Conservation (phyloP, 2,888 invertebrate species). For the Germaria angustata region DNA sequence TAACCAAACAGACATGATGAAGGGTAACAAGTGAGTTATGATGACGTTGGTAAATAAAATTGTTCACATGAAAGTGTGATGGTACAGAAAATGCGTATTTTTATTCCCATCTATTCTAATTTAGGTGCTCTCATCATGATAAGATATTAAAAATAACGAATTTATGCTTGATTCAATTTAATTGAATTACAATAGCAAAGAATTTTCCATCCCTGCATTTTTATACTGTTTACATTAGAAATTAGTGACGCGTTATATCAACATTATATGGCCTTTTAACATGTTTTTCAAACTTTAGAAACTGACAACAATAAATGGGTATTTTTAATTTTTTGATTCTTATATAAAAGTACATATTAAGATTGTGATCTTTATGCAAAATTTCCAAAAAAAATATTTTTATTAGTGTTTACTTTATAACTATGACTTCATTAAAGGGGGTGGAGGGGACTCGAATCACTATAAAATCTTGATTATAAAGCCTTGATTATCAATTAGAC, state of each 20-base stretch:
- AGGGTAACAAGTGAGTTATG: too few species aligned
- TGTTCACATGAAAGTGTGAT: too few species aligned
- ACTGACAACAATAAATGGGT: neutral
- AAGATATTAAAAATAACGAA: neutral
- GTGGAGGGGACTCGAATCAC: neutral
- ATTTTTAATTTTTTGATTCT: neutral
- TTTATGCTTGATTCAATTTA: neutral
- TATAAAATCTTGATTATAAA: neutral
- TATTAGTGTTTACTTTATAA: too few species aligned
- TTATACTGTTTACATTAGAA: neutral
- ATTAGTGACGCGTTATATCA: neutral
- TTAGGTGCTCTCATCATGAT: neutral
- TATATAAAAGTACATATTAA: neutral
- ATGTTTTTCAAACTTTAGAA: neutral
- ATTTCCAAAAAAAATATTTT: neutral
- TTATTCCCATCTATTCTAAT: too few species aligned
- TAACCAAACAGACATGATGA: too few species aligned
- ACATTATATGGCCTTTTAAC: neutral
- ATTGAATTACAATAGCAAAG: neutral
- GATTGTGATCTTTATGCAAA: neutral
- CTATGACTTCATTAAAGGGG: too few species aligned
- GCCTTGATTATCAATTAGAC: neutral
- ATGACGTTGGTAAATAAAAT: too few species aligned
- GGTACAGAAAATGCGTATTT: too few species aligned
- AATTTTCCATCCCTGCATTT: neutral